phyloP scores from a whole-genome alignment of 1,140 invertebrate genomes.

The Vollenhovia emeryi region DNA sequence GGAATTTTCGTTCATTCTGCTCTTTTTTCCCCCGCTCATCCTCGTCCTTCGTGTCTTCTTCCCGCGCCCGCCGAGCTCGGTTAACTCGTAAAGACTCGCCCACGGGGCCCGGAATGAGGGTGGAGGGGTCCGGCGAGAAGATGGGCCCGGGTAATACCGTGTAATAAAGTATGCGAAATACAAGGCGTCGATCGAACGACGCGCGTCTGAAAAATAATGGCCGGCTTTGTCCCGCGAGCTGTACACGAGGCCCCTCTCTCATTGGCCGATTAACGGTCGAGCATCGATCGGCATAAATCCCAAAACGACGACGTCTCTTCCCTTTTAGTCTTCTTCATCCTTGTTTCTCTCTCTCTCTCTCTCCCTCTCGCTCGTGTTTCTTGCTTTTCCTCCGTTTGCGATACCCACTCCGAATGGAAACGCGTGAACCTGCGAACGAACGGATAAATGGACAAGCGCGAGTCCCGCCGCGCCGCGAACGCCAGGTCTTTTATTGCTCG shows the following conservation, averaged over 20 bases:
- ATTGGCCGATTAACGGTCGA: slow-evolving; percentile 62
- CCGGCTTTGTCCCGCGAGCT: slow-evolving; percentile 58
- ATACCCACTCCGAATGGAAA: slow-evolving; percentile 39
- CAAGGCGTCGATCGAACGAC: slow-evolving; percentile 64
- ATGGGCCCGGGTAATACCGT: slow-evolving; percentile 61
- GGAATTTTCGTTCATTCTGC: slow-evolving; percentile 41
- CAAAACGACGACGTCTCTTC: slow-evolving; percentile 31
- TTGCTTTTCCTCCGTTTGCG: background rate
- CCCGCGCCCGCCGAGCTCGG: slow-evolving; percentile 44
- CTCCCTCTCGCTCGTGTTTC: background rate
- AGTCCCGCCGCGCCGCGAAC: slow-evolving; percentile 19
- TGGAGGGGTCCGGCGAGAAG: background rate
- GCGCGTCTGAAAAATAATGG: slow-evolving; percentile 51
- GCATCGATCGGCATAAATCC: slow-evolving; percentile 67
- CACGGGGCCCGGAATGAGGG: slow-evolving; percentile 47
- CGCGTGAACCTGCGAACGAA: slow-evolving; percentile 26
- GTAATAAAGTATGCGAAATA: slow-evolving; percentile 68
- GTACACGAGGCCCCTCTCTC: slow-evolving; percentile 42
- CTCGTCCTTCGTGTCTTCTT: slow-evolving; percentile 23
- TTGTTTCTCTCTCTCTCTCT: no score
- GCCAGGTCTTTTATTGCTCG: slow-evolving; percentile 70
- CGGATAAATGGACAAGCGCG: slow-evolving; percentile 18
- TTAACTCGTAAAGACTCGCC: slow-evolving; percentile 74
- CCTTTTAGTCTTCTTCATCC: background rate
- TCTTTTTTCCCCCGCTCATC: slow-evolving; percentile 44